phyloP scores from a whole-genome alignment of 2,888 invertebrate genomes.

The Nephrocerus scutellatus region DNA sequence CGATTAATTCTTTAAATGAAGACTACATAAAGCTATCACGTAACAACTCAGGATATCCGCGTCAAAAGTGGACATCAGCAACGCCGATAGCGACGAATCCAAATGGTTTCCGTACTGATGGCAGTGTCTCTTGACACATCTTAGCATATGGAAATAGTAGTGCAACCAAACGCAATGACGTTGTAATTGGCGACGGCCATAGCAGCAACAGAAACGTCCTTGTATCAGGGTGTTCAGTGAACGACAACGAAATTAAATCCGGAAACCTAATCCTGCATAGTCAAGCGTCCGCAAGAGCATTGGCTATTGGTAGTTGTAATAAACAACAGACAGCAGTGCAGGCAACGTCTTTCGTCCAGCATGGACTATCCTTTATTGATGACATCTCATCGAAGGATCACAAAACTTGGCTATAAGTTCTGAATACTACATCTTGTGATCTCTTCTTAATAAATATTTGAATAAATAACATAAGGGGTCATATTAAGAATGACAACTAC shows the following conservation, averaged over 20 bases:
- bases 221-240: too few relatives aligned
- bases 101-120: too few relatives aligned
- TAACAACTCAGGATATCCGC: slow-evolving; percentile 20
- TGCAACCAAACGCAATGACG: slow-evolving; percentile 12
- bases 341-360: slow-evolving; percentile 13
- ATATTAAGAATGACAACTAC: too few relatives aligned
- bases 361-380: slow-evolving; percentile 11
- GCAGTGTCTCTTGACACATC: slow-evolving; percentile 27
- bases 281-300: too few relatives aligned
- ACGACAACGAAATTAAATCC: too few relatives aligned
- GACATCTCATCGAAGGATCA: slow-evolving; percentile 25
- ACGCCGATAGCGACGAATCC: slow-evolving; percentile 19
- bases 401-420: slow-evolving; percentile 39
- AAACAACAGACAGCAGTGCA: slow-evolving; percentile 12
- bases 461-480: too few relatives aligned
- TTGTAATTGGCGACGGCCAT: slow-evolving; percentile 2
- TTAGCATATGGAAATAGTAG: slow-evolving; percentile 17
- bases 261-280: too few relatives aligned
- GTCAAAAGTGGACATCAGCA: slow-evolving; percentile 26
- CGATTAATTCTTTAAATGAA: slow-evolving; percentile 28
- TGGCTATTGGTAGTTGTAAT: too few relatives aligned
- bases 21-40: slow-evolving; percentile 22
- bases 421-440: too few relatives aligned
- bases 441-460: too few relatives aligned
- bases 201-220: slow-evolving; percentile 4